Conservation (phyloP, 30 jellyfish, hydroid and myxozoan genomes). For the Haliclystus octoradiatus region DNA sequence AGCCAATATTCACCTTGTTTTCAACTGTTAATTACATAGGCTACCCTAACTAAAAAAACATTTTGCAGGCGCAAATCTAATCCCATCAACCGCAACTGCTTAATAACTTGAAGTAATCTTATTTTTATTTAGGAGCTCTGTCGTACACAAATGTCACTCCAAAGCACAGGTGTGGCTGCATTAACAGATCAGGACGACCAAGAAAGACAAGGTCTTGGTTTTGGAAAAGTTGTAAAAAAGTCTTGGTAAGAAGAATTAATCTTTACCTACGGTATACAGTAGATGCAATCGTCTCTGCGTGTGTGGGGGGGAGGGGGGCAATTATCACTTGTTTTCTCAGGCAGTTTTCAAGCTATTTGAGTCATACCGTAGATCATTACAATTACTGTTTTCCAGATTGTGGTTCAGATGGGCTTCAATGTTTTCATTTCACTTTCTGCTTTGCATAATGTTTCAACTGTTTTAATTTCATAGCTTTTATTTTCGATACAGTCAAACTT, state of each 20-base stretch:
- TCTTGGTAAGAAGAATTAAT: slow-evolving; percentile 30
- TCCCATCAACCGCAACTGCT: too few relatives aligned
- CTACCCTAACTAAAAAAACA: too few relatives aligned
- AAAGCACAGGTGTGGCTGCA: slow-evolving; percentile 28
- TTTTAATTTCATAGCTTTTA: too few relatives aligned
- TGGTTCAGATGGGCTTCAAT: too few relatives aligned
- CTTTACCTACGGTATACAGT: too few relatives aligned
- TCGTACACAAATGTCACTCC: slow-evolving; percentile 92
- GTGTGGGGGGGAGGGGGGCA: not conserved
- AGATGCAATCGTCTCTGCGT: not conserved
- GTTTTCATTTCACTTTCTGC: too few relatives aligned
- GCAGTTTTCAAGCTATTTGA: not conserved
- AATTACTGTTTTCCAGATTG: not conserved
- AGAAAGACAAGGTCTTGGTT: slow-evolving; percentile 65
- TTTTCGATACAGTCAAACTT: too few relatives aligned
- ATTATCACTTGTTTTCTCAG: not conserved
- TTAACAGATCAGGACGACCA: slow-evolving; percentile 35
- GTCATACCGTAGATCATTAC: not conserved
- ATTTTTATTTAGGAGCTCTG: slow-evolving; percentile 96
- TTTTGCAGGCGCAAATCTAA: too few relatives aligned
- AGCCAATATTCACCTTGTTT: too few relatives aligned
- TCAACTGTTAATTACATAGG: too few relatives aligned
- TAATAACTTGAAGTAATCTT: too few relatives aligned
- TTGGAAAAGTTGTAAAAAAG: slow-evolving; percentile 46
- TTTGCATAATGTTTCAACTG: too few relatives aligned